A percentile compares a stretch with the other conserved stretches of the same genome.
Conservation (phyloP, 2,113 vertebrate species). For the Morone saxatilis region DNA sequence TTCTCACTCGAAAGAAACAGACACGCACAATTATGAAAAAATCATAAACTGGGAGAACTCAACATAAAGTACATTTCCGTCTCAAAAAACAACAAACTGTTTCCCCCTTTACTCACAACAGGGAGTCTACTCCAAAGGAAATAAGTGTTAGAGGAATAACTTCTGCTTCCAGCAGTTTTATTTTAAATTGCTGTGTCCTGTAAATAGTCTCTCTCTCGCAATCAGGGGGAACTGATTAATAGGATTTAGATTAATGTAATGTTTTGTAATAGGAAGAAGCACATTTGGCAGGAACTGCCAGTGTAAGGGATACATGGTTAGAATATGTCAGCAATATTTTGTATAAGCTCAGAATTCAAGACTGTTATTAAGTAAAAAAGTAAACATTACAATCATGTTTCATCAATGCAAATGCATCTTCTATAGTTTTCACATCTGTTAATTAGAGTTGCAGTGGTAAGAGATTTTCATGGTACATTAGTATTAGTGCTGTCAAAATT, state of each 20-base stretch:
- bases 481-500: too few relatives aligned
- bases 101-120: constrained; percentile 8
- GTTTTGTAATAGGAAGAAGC: not conserved
- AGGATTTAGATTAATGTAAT: not conserved
- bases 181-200: not conserved
- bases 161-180: constrained; percentile 10
- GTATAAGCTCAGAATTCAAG: not conserved
- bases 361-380: not conserved
- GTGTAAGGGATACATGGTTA: not conserved
- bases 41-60: constrained; percentile 1
- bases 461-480: too few relatives aligned
- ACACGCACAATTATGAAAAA: constrained; percentile 16
- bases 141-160: not conserved
- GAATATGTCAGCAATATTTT: not conserved
- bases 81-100: not conserved
- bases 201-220: not conserved
- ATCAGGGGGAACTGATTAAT: not conserved
- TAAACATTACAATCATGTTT: not conserved
- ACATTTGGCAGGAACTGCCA: not conserved
- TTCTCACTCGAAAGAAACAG: constrained; percentile 30
- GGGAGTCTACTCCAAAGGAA: constrained; percentile 6
- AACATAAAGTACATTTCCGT: not conserved
- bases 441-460: too few relatives aligned
- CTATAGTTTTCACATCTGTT: not conserved
- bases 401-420: not conserved